Conservation (phyloP, 2,797 vertebrate species). For the Triplophysa yarkandensis region DNA sequence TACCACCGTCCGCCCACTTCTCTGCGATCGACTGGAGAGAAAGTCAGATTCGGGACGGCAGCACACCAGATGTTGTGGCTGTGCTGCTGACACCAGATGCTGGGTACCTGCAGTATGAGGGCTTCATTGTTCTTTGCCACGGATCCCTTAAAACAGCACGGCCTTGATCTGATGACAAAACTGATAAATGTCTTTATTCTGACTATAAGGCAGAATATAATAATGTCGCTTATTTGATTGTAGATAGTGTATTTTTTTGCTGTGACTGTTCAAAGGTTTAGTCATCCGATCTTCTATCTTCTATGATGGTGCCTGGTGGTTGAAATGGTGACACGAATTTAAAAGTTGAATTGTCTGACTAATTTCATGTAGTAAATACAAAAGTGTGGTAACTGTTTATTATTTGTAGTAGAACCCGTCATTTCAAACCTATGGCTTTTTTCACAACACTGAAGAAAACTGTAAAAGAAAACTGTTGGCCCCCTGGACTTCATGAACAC, state of each 20-base stretch:
- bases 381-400: too few species aligned
- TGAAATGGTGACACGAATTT: not conserved
- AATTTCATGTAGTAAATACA: too few species aligned
- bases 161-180: constrained; percentile 19
- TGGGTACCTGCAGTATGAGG: constrained; percentile 35
- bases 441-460: too few species aligned
- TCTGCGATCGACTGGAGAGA: constrained; percentile 28
- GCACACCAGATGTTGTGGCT: constrained; percentile 20
- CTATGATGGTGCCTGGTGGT: not conserved
- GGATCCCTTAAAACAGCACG: not conserved
- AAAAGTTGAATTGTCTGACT: not conserved
- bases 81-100: constrained; percentile 27
- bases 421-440: too few species aligned
- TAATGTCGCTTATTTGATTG: not conserved
- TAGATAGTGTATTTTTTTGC: not conserved
- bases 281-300: not conserved
- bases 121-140: constrained; percentile 16
- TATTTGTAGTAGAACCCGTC: too few species aligned
- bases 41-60: constrained; percentile 7
- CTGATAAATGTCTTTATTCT: constrained; percentile 12
- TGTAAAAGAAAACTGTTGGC: too few species aligned
- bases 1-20: constrained; percentile 33
- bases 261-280: not conserved
- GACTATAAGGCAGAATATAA: too few species aligned
- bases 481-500: too few species aligned